phyloP scores from a whole-genome alignment of 2,113 vertebrate genomes.

The Crypturellus undulatus region DNA sequence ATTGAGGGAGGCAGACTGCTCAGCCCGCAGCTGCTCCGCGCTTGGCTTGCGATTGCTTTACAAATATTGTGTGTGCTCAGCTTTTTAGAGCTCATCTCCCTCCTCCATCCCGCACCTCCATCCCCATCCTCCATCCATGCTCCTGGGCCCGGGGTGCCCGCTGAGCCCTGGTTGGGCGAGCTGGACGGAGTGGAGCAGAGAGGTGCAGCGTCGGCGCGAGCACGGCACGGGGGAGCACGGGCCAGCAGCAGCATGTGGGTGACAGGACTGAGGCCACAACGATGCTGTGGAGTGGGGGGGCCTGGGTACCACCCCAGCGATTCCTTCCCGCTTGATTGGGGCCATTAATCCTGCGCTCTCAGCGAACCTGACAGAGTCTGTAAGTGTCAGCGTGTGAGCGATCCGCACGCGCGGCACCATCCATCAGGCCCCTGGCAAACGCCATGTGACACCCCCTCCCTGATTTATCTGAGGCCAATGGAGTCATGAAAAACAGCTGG shows the following conservation, averaged over 20 bases:
- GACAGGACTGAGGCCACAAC: accelerated
- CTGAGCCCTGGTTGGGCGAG: background rate
- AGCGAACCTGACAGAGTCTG: conserved; percentile 17
- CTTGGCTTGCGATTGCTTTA: conserved; percentile 50
- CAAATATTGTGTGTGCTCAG: conserved; percentile 44
- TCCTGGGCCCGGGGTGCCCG: background rate
- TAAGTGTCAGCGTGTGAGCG: conserved; percentile 34
- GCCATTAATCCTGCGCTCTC: conserved; percentile 20
- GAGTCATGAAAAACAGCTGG: conserved; percentile 74
- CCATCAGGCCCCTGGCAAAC: conserved; percentile 58
- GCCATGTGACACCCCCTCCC: conserved; percentile 20
- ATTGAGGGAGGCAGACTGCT: conserved; percentile 32
- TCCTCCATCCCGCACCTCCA: background rate
- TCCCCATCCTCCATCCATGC: too few species aligned
- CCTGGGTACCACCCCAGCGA: background rate
- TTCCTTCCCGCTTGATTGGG: conserved; percentile 21
- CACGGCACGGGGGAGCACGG: too few species aligned
- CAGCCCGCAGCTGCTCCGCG: conserved; percentile 66
- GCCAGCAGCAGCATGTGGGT: too few species aligned
- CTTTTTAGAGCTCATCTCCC: conserved; percentile 35
- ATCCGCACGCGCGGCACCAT: conserved; percentile 49
- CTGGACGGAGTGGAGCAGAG: background rate
- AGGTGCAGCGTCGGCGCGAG: accelerated
- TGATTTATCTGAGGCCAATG: conserved; percentile 73
- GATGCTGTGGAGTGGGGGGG: background rate